These are phyloP conservation scores for Donacobius atricapilla DNA, from an alignment of 2,113 vertebrate species.

Conservation along the genomic window DNA sequence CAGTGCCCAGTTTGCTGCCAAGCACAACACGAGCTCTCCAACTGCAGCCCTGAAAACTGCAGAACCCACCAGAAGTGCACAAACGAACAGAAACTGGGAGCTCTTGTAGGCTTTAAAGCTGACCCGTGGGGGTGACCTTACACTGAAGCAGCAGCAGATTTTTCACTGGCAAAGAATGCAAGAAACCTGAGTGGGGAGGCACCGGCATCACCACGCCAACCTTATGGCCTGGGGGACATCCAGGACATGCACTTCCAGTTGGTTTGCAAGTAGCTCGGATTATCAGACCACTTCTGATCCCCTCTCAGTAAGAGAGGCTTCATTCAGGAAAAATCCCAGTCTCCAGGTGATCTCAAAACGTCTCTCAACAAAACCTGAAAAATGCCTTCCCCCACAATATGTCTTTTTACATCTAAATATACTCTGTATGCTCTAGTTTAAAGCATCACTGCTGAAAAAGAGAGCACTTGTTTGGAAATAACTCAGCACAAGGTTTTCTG, in stretches of 20 bases:
- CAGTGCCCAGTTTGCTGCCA: neutral
- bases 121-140: accelerated
- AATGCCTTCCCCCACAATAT: neutral
- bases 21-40: neutral
- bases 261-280: neutral
- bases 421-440: neutral
- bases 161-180: neutral
- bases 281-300: neutral
- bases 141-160: neutral
- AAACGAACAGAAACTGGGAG: neutral
- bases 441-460: neutral
- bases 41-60: neutral
- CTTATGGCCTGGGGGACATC: neutral
- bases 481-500: neutral
- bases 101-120: neutral
- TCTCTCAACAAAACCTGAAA: neutral
- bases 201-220: neutral
- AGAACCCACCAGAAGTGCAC: neutral
- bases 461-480: neutral
- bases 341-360: conserved; percentile 36
- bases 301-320: neutral
- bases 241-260: neutral
- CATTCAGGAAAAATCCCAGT: neutral
- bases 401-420: conserved; percentile 22
- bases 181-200: neutral